phyloP scores from a whole-genome alignment of 2,113 vertebrate genomes.

The Lepidothrix coronata region DNA sequence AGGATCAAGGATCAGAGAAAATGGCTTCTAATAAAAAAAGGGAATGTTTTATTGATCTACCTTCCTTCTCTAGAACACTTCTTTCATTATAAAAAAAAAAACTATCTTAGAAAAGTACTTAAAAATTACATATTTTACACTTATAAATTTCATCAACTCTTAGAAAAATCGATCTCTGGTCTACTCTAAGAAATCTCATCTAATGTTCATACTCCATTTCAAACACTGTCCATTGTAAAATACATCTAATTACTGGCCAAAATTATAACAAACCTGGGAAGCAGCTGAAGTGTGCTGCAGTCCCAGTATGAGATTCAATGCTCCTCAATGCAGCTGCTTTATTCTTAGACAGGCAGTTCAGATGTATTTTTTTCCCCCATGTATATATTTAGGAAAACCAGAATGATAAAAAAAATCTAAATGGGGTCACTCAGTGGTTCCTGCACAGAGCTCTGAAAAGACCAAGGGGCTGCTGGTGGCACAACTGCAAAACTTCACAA shows the following conservation, averaged over 20 bases:
- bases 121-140: background rate
- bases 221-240: background rate
- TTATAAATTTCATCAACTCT: background rate
- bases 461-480: background rate
- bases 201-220: background rate
- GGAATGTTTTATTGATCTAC: background rate
- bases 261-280: background rate
- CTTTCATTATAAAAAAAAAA: background rate
- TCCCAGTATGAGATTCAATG: accelerated
- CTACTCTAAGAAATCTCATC: background rate
- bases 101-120: background rate
- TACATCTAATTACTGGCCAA: background rate
- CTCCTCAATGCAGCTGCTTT: background rate
- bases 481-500: background rate
- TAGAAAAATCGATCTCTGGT: background rate
- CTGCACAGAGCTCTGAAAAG: background rate
- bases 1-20: background rate
- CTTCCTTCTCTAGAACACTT: background rate
- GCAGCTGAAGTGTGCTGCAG: background rate
- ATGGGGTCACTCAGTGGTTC: background rate
- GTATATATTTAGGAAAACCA: background rate
- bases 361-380: background rate
- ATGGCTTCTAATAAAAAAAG: background rate
- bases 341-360: background rate
- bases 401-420: background rate